Conservation (phyloP, 2,113 vertebrate genomes). For the Cyphomyrus plagiostoma region DNA sequence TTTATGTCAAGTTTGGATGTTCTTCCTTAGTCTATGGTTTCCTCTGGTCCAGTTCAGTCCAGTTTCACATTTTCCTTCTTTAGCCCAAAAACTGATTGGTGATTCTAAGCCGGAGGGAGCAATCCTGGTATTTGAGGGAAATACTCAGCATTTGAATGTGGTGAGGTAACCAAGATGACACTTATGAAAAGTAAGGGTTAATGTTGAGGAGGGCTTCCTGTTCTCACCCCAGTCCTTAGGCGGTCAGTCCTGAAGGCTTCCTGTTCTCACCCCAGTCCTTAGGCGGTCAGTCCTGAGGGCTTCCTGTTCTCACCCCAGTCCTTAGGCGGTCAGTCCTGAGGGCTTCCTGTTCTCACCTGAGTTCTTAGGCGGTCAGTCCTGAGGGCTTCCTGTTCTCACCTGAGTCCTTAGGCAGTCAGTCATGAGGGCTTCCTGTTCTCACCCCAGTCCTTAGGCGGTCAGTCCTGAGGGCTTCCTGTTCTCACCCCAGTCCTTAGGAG, state of each 20-base stretch:
- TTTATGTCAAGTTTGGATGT: not conserved
- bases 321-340: too few relatives aligned
- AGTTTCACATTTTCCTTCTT: not conserved
- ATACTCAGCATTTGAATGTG: not conserved
- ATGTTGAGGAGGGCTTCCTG: not conserved
- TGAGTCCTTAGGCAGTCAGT: too few relatives aligned
- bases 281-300: too few relatives aligned
- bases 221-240: not conserved
- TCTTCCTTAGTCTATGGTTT: not conserved
- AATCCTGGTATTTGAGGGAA: not conserved
- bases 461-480: not conserved
- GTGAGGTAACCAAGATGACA: not conserved
- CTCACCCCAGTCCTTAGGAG: not conserved
- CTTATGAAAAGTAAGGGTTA: not conserved
- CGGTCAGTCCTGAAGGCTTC: too few relatives aligned
- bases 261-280: too few relatives aligned
- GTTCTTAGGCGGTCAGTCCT: too few relatives aligned
- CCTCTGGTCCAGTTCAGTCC: not conserved
- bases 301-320: too few relatives aligned
- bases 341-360: too few relatives aligned
- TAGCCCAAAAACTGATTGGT: not conserved
- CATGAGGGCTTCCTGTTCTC: not conserved
- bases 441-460: not conserved
- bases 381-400: too few relatives aligned
- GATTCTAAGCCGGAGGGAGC: not conserved